Conservation (phyloP, 2,888 invertebrate species). For the Perdita meconis region DNA sequence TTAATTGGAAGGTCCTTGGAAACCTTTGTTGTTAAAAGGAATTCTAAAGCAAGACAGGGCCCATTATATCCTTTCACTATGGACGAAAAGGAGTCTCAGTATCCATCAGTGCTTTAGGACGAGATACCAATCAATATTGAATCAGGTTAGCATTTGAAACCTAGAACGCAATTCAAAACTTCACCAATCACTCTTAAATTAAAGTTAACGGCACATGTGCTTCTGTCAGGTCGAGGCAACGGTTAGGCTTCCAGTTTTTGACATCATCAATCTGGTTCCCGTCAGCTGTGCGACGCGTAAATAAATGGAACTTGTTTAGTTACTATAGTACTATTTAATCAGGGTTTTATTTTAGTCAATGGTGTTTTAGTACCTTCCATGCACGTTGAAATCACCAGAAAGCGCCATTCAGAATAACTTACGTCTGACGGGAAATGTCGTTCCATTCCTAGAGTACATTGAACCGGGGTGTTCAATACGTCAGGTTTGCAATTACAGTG, state of each 20-base stretch:
- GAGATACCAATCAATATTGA: constrained; percentile 1
- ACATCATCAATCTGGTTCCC: constrained; percentile 2
- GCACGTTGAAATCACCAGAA: constrained; percentile 25
- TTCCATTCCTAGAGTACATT: constrained; percentile 28
- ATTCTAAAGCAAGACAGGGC: background rate
- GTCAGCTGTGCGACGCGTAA: background rate
- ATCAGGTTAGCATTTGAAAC: background rate
- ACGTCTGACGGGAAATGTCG: constrained; percentile 2
- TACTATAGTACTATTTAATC: too few relatives aligned
- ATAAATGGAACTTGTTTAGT: background rate
- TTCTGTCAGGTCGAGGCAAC: background rate
- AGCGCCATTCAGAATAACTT: constrained; percentile 25
- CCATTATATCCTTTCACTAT: background rate
- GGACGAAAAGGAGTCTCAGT: background rate
- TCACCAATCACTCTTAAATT: constrained; percentile 6
- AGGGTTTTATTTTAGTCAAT: too few relatives aligned
- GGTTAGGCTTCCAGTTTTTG: background rate
- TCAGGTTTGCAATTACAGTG: constrained; percentile 54
- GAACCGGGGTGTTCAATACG: constrained; percentile 30
- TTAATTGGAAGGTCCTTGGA: too few relatives aligned
- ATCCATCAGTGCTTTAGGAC: background rate
- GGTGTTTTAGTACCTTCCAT: too few relatives aligned
- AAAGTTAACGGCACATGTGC: background rate
- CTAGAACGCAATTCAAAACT: background rate
- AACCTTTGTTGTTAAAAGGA: too few relatives aligned